A percentile compares a stretch with the other conserved stretches of the same genome.
Conservation (phyloP, 37 sponge, comb jelly and placozoan species). For the Agelas oroides region DNA sequence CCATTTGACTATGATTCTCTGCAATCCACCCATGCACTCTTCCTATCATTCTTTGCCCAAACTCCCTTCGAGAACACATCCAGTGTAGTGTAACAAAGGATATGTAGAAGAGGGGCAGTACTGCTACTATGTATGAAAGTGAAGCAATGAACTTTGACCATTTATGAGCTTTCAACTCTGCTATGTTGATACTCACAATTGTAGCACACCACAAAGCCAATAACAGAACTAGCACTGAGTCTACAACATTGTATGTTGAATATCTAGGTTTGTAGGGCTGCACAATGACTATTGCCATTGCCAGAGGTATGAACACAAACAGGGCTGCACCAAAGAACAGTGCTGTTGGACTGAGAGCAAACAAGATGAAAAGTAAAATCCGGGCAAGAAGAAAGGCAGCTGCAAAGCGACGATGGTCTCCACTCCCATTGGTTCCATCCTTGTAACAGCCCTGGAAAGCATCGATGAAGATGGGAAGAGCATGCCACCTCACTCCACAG, state of each 20-base stretch:
- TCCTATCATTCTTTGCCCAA: no score
- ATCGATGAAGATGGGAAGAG: conserved; percentile 37
- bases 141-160: no score
- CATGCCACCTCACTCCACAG: background rate
- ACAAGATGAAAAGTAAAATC: conserved; percentile 19
- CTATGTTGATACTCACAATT: background rate
- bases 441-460: conserved; percentile 62
- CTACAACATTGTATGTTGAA: background rate
- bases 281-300: background rate
- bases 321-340: background rate
- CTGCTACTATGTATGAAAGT: no score
- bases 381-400: conserved; percentile 48
- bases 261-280: conserved; percentile 1
- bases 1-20: no score
- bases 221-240: background rate
- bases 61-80: no score
- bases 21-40: no score
- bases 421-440: conserved; percentile 52
- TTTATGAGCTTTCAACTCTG: background rate
- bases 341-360: background rate
- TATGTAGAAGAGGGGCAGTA: no score
- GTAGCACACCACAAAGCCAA: background rate
- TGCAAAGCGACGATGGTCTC: conserved; percentile 57
- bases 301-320: conserved; percentile 1
- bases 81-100: no score